Percentiles rank a stretch among this genome's conserved stretches.
Conservation (phyloP, 2,888 invertebrate species). For the Lasioglossum zephyrum region DNA sequence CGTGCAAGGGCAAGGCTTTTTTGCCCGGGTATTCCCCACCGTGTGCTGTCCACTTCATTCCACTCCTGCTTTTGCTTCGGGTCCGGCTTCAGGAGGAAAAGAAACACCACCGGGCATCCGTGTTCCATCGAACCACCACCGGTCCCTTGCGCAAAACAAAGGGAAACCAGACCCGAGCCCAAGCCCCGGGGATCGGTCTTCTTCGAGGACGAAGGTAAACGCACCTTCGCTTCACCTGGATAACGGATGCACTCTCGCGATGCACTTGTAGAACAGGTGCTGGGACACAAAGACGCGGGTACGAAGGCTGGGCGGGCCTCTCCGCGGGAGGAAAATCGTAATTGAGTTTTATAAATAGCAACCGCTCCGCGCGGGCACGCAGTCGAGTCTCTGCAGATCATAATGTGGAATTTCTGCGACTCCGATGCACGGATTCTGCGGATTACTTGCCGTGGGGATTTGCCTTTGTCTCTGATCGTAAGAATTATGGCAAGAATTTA, state of each 20-base stretch:
- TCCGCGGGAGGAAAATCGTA: slow-evolving; percentile 36
- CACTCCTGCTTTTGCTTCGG: not conserved
- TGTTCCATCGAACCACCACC: slow-evolving; percentile 36
- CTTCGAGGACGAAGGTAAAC: slow-evolving; percentile 69
- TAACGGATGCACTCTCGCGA: slow-evolving; percentile 40
- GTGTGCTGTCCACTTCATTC: not conserved
- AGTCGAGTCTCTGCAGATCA: not conserved
- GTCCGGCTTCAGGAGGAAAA: not conserved
- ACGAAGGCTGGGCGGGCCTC: slow-evolving; percentile 36
- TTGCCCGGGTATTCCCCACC: slow-evolving; percentile 46
- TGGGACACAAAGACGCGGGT: slow-evolving; percentile 38
- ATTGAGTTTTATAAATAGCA: slow-evolving; percentile 56
- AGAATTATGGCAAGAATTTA: not conserved
- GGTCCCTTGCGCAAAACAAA: slow-evolving; percentile 58
- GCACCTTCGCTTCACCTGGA: slow-evolving; percentile 56
- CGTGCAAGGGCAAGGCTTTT: slow-evolving; percentile 79
- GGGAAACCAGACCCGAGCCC: slow-evolving; percentile 43
- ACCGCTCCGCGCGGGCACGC: not conserved
- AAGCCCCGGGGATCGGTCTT: slow-evolving; percentile 53
- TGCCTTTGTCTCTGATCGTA: slow-evolving; percentile 1
- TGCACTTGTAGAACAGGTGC: slow-evolving; percentile 44
- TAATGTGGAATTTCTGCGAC: slow-evolving; percentile 3
- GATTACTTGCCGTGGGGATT: not conserved
- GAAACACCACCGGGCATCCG: slow-evolving; percentile 36
- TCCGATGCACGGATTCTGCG: not conserved